phyloP scores from a whole-genome alignment of 2,113 vertebrate genomes.

The Microtus pennsylvanicus region DNA sequence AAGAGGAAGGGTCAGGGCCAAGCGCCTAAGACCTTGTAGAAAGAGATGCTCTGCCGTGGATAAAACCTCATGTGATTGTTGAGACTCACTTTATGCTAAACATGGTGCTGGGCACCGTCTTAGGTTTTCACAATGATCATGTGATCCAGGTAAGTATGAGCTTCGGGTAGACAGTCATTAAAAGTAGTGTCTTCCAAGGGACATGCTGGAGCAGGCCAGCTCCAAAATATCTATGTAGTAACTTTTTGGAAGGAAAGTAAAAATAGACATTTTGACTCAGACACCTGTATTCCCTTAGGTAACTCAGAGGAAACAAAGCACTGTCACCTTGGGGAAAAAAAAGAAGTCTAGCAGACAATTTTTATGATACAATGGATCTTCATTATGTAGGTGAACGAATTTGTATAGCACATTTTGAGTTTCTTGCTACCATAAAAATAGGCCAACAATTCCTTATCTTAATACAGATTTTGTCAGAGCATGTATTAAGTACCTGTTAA shows the following conservation, averaged over 20 bases:
- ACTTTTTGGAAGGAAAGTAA: slow-evolving; percentile 14
- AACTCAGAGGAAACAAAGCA: background rate
- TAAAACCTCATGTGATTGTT: background rate
- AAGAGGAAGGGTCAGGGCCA: background rate
- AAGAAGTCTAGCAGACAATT: background rate
- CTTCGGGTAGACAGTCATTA: background rate
- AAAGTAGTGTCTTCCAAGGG: background rate
- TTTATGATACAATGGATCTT: slow-evolving; percentile 2
- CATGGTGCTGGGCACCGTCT: background rate
- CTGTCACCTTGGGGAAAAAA: background rate
- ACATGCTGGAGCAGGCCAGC: background rate
- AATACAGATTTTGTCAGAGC: background rate
- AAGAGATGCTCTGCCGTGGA: background rate
- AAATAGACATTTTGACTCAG: slow-evolving; percentile 12
- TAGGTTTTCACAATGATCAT: background rate
- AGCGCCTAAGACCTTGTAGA: background rate
- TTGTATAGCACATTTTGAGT: slow-evolving; percentile 8
- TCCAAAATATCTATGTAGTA: background rate
- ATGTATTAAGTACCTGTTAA: background rate
- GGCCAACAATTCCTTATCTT: background rate
- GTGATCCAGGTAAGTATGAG: background rate
- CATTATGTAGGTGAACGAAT: background rate
- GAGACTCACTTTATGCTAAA: background rate
- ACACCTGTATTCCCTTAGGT: background rate
- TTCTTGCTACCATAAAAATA: background rate